Evolutionary conservation across 2,113 vertebrate genomes (phyloP).

Genomic region (Xiphophorus maculatus): DNA sequence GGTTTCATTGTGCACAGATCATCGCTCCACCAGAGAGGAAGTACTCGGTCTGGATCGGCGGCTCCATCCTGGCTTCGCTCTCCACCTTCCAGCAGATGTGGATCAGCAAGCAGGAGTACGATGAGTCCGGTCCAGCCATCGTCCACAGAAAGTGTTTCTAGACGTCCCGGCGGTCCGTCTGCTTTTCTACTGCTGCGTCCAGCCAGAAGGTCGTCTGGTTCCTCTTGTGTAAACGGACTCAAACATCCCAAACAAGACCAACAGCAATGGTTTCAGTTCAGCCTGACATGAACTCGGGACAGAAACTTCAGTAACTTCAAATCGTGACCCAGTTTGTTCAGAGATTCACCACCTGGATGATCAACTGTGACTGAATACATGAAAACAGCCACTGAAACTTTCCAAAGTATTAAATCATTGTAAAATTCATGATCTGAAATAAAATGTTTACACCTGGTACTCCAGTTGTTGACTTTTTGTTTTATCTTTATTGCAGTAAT

Average conservation of each 20-base stretch:
- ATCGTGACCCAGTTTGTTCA: background rate
- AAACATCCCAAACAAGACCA: background rate
- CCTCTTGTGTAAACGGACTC: background rate
- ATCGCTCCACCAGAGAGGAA: constrained; percentile 98
- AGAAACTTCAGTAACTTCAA: background rate
- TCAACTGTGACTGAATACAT: background rate
- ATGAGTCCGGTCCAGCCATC: constrained; percentile 94
- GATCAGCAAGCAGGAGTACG: constrained; percentile 99
- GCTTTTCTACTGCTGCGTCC: background rate
- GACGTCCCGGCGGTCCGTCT: background rate
- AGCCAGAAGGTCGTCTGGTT: background rate
- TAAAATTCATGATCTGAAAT: background rate
- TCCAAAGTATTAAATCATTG: background rate
- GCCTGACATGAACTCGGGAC: background rate
- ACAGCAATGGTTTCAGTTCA: background rate
- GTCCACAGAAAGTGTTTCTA: constrained; percentile 93
- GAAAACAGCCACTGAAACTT: background rate
- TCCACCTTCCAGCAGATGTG: constrained; percentile 99
- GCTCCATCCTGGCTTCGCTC: constrained; percentile 95
- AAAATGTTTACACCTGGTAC: background rate
- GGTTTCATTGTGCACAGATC: constrained; percentile 78
- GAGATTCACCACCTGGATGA: background rate
- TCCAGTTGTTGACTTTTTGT: background rate
- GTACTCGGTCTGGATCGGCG: constrained; percentile 97
- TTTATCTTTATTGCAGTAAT: no score